Conservation (phyloP, 2,888 invertebrate species). For the Ophraella communa region DNA sequence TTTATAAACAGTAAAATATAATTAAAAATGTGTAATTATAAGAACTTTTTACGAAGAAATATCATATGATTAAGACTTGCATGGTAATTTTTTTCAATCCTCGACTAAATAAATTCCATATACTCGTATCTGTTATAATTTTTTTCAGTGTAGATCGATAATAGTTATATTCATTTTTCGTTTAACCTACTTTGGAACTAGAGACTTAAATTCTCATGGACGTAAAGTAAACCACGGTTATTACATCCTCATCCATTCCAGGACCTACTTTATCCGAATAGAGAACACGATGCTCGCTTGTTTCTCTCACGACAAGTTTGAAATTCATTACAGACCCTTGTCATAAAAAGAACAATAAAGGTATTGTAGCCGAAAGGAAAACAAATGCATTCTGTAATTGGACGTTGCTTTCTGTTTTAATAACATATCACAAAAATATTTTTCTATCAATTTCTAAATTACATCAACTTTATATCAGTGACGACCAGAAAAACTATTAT, state of each 20-base stretch:
- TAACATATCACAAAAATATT: no score
- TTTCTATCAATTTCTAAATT: no score
- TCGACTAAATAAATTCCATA: no score
- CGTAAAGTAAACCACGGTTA: conserved; percentile 31
- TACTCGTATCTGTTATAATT: no score
- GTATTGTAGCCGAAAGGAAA: conserved; percentile 20
- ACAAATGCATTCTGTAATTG: conserved; percentile 25
- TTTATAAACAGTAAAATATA: no score
- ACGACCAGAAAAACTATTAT: background rate
- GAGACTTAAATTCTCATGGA: conserved; percentile 25
- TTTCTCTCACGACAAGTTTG: conserved; percentile 32
- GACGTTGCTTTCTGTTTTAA: no score
- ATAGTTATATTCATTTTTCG: background rate
- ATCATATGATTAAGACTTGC: no score
- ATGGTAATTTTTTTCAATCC: no score
- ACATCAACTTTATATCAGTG: background rate
- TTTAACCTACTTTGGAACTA: conserved; percentile 9
- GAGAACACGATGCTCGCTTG: conserved; percentile 29
- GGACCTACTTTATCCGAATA: conserved; percentile 29
- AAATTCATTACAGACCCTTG: conserved; percentile 30
- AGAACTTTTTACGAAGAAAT: no score
- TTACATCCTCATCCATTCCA: conserved; percentile 11
- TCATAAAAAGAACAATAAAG: conserved; percentile 33
- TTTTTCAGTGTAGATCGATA: background rate
- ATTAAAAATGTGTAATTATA: no score